Conservation (phyloP, 2,113 vertebrate genomes). For the Rhabdornis inornatus region DNA sequence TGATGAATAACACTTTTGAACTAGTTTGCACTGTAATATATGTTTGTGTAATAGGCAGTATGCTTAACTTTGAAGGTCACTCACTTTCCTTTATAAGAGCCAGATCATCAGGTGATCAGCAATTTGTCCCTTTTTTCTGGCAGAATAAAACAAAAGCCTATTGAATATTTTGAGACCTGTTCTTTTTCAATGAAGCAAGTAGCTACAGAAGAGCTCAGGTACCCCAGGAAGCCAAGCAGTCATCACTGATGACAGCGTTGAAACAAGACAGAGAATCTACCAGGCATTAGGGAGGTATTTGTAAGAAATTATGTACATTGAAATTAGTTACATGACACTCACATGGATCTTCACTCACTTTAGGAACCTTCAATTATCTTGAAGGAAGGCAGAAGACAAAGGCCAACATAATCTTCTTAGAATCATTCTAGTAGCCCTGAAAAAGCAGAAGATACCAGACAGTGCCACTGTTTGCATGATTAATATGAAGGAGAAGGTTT, state of each 20-base stretch:
- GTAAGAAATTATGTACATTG: neutral
- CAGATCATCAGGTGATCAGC: neutral
- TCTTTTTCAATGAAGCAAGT: neutral
- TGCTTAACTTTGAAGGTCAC: neutral
- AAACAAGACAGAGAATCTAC: neutral
- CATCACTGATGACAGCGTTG: neutral
- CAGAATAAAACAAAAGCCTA: neutral
- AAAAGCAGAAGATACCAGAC: neutral
- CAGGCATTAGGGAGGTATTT: neutral
- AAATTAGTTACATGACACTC: neutral
- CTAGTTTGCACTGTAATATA: neutral
- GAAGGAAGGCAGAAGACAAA: neutral
- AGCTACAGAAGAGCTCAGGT: neutral
- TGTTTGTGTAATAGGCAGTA: neutral
- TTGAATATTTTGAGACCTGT: neutral
- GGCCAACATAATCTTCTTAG: constrained; percentile 2
- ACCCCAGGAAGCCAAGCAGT: neutral
- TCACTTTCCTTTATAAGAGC: neutral
- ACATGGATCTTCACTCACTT: neutral
- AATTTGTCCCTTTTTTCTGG: neutral
- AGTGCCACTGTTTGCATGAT: neutral
- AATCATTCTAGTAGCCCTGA: neutral
- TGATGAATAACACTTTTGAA: neutral
- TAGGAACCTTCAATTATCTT: neutral
- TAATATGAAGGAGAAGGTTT: neutral